phyloP scores from a whole-genome alignment of 2,797 vertebrate species.

The Borostomias antarcticus region DNA sequence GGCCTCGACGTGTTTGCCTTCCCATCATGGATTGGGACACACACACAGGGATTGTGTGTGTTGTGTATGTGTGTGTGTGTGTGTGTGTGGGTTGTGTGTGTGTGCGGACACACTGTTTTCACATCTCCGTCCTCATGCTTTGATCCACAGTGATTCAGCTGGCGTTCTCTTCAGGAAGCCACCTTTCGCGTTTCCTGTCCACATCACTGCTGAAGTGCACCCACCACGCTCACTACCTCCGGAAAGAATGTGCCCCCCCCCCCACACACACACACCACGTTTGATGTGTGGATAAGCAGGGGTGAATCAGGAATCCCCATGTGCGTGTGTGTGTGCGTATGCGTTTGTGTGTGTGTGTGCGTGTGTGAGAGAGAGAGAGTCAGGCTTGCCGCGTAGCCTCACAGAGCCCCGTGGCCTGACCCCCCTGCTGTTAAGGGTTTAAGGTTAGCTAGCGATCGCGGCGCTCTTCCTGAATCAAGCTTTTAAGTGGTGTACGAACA shows the following conservation, averaged over 20 bases:
- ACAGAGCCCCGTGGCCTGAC: constrained; percentile 27
- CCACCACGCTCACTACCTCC: too few relatives aligned
- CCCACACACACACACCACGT: neutral
- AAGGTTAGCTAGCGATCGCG: constrained; percentile 28
- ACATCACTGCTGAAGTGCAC: neutral
- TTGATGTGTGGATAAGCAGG: neutral
- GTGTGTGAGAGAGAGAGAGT: constrained; percentile 11
- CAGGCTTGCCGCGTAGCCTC: constrained; percentile 34
- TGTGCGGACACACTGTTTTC: constrained; percentile 26
- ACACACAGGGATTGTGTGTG: too few relatives aligned
- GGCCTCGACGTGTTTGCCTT: constrained; percentile 10
- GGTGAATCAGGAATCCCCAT: neutral
- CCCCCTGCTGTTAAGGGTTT: constrained; percentile 57
- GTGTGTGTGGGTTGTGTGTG: constrained; percentile 8
- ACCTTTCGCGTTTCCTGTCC: constrained; percentile 7
- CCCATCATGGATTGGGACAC: too few relatives aligned
- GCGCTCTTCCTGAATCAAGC: constrained; percentile 34
- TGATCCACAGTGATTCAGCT: constrained; percentile 26
- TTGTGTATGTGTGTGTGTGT: too few relatives aligned
- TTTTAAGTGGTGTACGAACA: constrained; percentile 31
- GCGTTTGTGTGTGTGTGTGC: constrained; percentile 9
- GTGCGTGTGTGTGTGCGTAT: neutral
- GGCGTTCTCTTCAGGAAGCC: constrained; percentile 19
- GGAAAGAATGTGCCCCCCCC: neutral
- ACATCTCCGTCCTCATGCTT: constrained; percentile 14